Evolutionary conservation across 92 coral and sea anemone species (phyloP).

Genomic region (Epizoanthus stellaris): DNA sequence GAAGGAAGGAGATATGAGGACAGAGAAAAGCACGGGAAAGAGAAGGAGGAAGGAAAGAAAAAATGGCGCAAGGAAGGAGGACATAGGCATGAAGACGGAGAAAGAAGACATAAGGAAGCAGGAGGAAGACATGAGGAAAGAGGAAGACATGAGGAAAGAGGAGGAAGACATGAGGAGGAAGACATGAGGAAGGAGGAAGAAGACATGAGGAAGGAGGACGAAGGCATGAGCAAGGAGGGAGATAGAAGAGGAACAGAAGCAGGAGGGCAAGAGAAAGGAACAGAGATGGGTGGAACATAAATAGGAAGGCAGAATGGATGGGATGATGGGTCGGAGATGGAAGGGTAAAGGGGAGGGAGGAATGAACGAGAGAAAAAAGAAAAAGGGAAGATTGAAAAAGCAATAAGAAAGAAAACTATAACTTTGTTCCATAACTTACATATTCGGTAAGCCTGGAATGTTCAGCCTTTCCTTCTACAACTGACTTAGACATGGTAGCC

Average conservation of each 20-base stretch:
- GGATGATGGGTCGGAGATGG: neutral
- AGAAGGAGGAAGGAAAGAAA: too few species aligned
- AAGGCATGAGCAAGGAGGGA: neutral
- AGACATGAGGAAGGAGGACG: too few species aligned
- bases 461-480: constrained; percentile 84
- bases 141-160: too few species aligned
- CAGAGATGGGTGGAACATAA: neutral
- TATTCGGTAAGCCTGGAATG: constrained; percentile 83
- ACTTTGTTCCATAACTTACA: constrained; percentile 55
- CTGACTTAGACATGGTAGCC: constrained; percentile 90
- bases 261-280: neutral
- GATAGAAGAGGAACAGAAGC: neutral
- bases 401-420: neutral
- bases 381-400: neutral
- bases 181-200: too few species aligned
- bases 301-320: neutral
- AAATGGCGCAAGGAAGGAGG: too few species aligned
- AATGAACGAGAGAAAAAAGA: neutral
- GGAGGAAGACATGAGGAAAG: too few species aligned
- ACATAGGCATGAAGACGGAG: too few species aligned
- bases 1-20: too few species aligned
- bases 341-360: neutral
- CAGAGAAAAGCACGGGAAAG: too few species aligned
- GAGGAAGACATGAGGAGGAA: too few species aligned
- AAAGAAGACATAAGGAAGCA: too few species aligned